A percentile compares a stretch with the other conserved stretches of the same genome.
These are phyloP conservation scores for Neoarius graeffei DNA, from an alignment of 2,113 vertebrate species.

Conservation along the genomic window DNA sequence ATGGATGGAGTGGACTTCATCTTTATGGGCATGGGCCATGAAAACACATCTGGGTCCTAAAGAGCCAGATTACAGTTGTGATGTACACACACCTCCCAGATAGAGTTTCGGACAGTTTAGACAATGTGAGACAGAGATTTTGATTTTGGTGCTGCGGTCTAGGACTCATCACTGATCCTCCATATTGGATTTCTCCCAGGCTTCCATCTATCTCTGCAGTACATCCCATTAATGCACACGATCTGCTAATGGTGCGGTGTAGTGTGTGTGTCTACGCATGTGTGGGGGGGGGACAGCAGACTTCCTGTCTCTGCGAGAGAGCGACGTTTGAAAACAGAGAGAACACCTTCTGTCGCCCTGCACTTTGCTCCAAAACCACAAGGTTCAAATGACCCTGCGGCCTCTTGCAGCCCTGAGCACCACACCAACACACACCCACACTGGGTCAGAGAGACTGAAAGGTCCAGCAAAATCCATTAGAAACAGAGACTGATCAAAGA, in stretches of 20 bases:
- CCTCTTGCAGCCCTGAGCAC: slow-evolving; percentile 51
- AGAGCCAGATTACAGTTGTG: slow-evolving; percentile 36
- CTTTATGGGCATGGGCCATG: background rate
- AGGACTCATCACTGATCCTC: slow-evolving; percentile 66
- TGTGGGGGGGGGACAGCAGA: slow-evolving; percentile 73
- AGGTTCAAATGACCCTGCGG: slow-evolving; percentile 76
- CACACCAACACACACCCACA: slow-evolving; percentile 14
- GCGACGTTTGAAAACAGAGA: slow-evolving; percentile 50
- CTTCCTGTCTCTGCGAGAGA: slow-evolving; percentile 78
- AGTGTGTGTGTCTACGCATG: slow-evolving; percentile 41
- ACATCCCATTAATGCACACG: slow-evolving; percentile 74
- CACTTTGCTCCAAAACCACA: slow-evolving; percentile 77
- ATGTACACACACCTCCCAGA: slow-evolving; percentile 13
- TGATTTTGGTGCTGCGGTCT: slow-evolving; percentile 65
- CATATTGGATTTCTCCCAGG: slow-evolving; percentile 76
- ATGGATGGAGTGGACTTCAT: background rate
- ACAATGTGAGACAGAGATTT: slow-evolving; percentile 34
- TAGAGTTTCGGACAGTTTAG: slow-evolving; percentile 46
- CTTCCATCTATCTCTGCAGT: slow-evolving; percentile 46
- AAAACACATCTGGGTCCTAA: slow-evolving; percentile 28
- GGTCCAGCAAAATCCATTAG: slow-evolving; percentile 68
- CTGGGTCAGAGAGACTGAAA: slow-evolving; percentile 61
- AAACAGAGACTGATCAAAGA: slow-evolving; percentile 73
- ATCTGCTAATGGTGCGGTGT: slow-evolving; percentile 73
- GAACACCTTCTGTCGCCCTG: slow-evolving; percentile 70